These are phyloP conservation scores for Pipistrellus kuhlii DNA, from an alignment of 2,797 vertebrate genomes.

Conservation along the genomic window DNA sequence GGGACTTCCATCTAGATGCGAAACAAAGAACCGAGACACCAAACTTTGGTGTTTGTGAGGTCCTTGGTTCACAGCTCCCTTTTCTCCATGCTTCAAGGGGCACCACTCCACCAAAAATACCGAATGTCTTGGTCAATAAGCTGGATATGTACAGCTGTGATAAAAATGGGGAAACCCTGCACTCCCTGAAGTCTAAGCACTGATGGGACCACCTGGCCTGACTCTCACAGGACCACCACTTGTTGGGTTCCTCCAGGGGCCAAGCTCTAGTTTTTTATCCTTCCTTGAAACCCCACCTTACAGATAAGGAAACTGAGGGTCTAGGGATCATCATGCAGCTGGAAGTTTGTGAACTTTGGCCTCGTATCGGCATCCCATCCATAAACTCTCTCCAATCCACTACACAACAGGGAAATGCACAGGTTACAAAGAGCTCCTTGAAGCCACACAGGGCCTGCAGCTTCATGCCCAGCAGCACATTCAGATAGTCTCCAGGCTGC, in stretches of 20 bases:
- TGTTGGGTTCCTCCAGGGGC: background rate
- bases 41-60: background rate
- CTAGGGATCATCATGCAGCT: background rate
- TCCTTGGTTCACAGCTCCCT: background rate
- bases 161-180: background rate
- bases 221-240: background rate
- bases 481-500: background rate
- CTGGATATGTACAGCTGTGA: background rate
- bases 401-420: background rate
- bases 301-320: background rate
- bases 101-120: background rate
- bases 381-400: background rate
- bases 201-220: background rate
- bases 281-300: background rate
- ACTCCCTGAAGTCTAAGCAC: background rate
- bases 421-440: background rate
- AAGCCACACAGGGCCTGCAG: background rate
- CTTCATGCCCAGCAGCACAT: background rate
- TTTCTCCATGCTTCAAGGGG: background rate
- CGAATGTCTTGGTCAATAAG: background rate
- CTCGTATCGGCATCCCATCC: background rate
- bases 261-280: background rate
- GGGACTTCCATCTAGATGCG: constrained; percentile 58
- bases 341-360: background rate
- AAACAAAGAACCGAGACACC: constrained; percentile 63